phyloP scores from a whole-genome alignment of 2,888 invertebrate genomes.

The Erebia ligea region DNA sequence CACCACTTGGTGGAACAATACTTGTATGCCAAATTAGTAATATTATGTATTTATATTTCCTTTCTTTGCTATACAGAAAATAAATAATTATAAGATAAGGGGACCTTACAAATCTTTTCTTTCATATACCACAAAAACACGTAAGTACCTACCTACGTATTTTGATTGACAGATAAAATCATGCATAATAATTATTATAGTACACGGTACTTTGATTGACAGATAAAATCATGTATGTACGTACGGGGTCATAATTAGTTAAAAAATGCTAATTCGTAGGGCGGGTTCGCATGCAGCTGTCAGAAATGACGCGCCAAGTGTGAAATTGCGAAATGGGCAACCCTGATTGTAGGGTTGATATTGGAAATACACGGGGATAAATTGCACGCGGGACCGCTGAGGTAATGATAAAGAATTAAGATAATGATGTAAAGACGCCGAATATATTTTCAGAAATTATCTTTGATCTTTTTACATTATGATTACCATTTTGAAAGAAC shows the following conservation, averaged over 20 bases:
- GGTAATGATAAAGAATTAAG: conserved; percentile 24
- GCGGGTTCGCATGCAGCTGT: conserved; percentile 55
- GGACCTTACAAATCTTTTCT: too few relatives aligned
- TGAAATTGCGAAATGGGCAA: conserved; percentile 56
- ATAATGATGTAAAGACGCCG: conserved; percentile 19
- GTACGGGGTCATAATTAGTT: conserved; percentile 41
- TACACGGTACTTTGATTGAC: conserved; percentile 29
- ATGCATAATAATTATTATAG: too few relatives aligned
- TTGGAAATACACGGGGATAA: conserved; percentile 38
- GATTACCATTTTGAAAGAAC: not conserved
- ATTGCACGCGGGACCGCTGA: conserved; percentile 15
- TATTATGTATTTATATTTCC: too few relatives aligned
- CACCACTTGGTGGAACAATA: too few relatives aligned
- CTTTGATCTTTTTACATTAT: conserved; percentile 3
- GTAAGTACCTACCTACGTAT: too few relatives aligned
- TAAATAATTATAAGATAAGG: too few relatives aligned
- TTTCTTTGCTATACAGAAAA: too few relatives aligned
- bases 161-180: too few relatives aligned
- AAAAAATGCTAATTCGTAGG: conserved; percentile 50
- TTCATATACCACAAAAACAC: too few relatives aligned
- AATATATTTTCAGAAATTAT: conserved; percentile 15
- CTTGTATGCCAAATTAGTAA: too few relatives aligned
- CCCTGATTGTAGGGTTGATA: conserved; percentile 49
- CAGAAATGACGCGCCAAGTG: conserved; percentile 54
- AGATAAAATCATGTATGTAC: conserved; percentile 23